Evolutionary conservation across 2,888 invertebrate species (phyloP).

Genomic region (Thera obeliscata): DNA sequence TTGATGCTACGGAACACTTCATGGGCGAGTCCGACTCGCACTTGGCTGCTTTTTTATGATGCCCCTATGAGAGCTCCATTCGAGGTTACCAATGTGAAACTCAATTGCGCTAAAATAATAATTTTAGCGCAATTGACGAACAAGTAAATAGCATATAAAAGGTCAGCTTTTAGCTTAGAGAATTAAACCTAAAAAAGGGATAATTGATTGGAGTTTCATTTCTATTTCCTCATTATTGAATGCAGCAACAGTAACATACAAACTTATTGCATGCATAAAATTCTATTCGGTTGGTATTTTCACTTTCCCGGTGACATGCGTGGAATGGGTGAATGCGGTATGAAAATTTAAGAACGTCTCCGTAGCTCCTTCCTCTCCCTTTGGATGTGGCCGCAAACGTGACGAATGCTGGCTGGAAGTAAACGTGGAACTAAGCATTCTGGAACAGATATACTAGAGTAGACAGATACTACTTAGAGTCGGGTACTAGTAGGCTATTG

Average conservation of each 20-base stretch:
- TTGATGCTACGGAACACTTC: no score
- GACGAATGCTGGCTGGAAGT: slow-evolving; percentile 61
- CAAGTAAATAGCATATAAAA: no score
- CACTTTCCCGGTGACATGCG: slow-evolving; percentile 65
- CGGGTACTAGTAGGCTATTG: no score
- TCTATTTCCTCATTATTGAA: slow-evolving; percentile 6
- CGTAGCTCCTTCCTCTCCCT: slow-evolving; percentile 53
- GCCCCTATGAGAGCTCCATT: no score
- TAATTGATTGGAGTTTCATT: neutral
- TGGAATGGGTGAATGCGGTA: slow-evolving; percentile 51
- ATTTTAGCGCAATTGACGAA: no score
- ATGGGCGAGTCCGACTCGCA: no score
- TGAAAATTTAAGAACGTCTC: slow-evolving; percentile 78
- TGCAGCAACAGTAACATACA: slow-evolving; percentile 27
- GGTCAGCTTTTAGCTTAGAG: no score
- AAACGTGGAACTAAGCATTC: slow-evolving; percentile 31
- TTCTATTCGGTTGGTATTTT: slow-evolving; percentile 70
- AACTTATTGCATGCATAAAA: slow-evolving; percentile 54
- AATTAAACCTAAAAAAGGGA: neutral
- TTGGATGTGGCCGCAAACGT: slow-evolving; percentile 68
- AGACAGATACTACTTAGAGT: no score
- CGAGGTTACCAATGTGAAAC: no score
- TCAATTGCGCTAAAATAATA: no score
- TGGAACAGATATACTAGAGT: slow-evolving; percentile 39
- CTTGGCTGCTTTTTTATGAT: no score